Percentiles rank a stretch among this genome's conserved stretches.
phyloP scores from a whole-genome alignment of 2,113 vertebrate genomes.

The Dipodomys stephensi region DNA sequence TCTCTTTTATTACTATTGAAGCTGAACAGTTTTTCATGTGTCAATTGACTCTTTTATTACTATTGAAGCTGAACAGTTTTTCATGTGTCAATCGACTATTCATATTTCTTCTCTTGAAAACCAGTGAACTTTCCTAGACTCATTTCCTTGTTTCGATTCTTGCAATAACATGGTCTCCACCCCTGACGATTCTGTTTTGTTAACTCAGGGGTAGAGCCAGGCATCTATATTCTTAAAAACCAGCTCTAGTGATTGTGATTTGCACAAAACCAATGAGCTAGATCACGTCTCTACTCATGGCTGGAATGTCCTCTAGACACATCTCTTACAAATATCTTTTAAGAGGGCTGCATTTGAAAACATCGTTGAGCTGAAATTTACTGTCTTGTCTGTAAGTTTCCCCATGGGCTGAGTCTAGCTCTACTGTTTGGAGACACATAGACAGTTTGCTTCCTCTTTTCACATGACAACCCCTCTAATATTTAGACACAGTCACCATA shows the following conservation, averaged over 20 bases:
- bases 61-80: conserved; percentile 37
- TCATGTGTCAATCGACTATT: conserved; percentile 32
- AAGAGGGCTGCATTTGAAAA: conserved; percentile 31
- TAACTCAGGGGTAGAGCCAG: conserved; percentile 33
- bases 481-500: conserved; percentile 58
- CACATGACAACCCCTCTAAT: conserved; percentile 64
- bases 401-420: background rate
- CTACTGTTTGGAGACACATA: background rate
- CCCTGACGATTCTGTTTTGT: conserved; percentile 47
- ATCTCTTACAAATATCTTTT: background rate
- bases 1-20: conserved; percentile 37
- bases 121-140: conserved; percentile 39
- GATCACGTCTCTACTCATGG: background rate
- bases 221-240: conserved; percentile 25
- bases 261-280: background rate
- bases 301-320: background rate
- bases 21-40: conserved; percentile 21
- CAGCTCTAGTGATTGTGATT: background rate
- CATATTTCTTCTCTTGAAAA: conserved; percentile 53
- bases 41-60: conserved; percentile 40
- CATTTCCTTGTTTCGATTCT: conserved; percentile 67
- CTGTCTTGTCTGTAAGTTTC: background rate
- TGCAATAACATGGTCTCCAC: conserved; percentile 31
- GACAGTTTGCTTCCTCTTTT: conserved; percentile 73
- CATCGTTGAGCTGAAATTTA: conserved; percentile 7